phyloP scores from a whole-genome alignment of 2,888 invertebrate genomes.

The Drosophila gaucha region DNA sequence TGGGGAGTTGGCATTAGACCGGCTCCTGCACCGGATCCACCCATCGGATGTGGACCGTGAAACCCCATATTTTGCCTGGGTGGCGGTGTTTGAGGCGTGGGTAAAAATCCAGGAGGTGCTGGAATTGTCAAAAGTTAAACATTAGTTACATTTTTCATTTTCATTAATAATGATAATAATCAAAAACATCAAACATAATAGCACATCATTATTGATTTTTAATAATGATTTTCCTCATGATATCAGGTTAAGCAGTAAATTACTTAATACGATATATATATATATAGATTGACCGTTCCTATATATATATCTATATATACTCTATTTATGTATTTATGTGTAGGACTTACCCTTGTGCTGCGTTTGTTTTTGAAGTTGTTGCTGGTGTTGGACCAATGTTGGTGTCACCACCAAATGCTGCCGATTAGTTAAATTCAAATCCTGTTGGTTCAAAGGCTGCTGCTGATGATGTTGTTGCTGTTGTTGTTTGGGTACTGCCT shows the following conservation, averaged over 20 bases:
- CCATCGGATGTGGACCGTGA: slow-evolving; percentile 57
- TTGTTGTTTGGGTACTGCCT: slow-evolving; percentile 77
- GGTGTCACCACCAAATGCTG: slow-evolving; percentile 56
- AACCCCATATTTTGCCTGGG: slow-evolving; percentile 69
- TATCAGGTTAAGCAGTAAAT: too few relatives aligned
- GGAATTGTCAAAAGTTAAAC: slow-evolving; percentile 22
- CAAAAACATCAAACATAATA: too few relatives aligned
- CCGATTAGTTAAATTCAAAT: slow-evolving; percentile 55
- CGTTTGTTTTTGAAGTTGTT: slow-evolving; percentile 66
- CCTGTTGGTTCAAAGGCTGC: slow-evolving; percentile 31
- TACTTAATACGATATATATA: too few relatives aligned
- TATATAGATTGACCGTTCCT: neutral
- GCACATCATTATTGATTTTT: too few relatives aligned
- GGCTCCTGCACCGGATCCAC: slow-evolving; percentile 35
- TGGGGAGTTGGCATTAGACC: slow-evolving; percentile 66
- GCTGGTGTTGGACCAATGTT: slow-evolving; percentile 59
- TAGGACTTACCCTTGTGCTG: slow-evolving; percentile 80
- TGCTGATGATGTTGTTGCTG: slow-evolving; percentile 34
- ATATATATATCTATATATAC: neutral
- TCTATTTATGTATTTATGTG: neutral
- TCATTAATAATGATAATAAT: too few relatives aligned
- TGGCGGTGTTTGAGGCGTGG: slow-evolving; percentile 65
- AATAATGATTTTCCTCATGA: too few relatives aligned
- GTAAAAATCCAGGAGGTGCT: slow-evolving; percentile 77
- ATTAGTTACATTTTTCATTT: neutral